Evolutionary conservation across 2,113 vertebrate genomes (phyloP), one percentile per base, ranked within the genome.

Genomic region (Chaetodon trifascialis): DNA sequence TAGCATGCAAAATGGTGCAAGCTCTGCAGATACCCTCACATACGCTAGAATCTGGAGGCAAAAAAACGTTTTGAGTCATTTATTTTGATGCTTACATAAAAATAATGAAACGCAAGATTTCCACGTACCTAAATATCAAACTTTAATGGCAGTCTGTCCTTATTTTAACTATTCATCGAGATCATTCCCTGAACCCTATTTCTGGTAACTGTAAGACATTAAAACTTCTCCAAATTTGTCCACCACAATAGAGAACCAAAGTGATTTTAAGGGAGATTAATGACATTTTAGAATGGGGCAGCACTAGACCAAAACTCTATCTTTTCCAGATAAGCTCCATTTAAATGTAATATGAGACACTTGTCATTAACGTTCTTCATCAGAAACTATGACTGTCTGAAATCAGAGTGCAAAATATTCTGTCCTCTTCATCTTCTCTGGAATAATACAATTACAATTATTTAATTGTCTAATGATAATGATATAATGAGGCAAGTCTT

Each of bases 391-490:
- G 10, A 17, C 12, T 36, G 8, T 73, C 21, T 11, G 0, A 70
- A 55, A 63, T 74, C 30, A 52, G 7, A 21, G 1, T 63, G 11
- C 54, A 58, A 58, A 54, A 55, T 67, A 44, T 54, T 80, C 49
- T 7, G 11, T 23, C 10, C 11, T 63, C 46, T 72, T 64, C 70
- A 25, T 49, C 7, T 25, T 56, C 38, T 47, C 12, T 72, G 9
- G 1, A 30, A 66, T 59, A 52, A 68, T 44, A 59, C 34, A 58
- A 63, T 68, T 51, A 46, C 30, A 30, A 21, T 44, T n/a, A 23
- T 38, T 47, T 79, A 21, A 80, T 70, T 68, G 44, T 54, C n/a
- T 63, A 51, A 80, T 74, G 15, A 60, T 46, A 23, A 83, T 76
- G 14, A 51, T 54, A 38, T 40, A 38, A 78, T 59, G 54, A 44